Conservation (phyloP, 92 coral and sea anemone genomes). For the Desmophyllum pertusum region DNA sequence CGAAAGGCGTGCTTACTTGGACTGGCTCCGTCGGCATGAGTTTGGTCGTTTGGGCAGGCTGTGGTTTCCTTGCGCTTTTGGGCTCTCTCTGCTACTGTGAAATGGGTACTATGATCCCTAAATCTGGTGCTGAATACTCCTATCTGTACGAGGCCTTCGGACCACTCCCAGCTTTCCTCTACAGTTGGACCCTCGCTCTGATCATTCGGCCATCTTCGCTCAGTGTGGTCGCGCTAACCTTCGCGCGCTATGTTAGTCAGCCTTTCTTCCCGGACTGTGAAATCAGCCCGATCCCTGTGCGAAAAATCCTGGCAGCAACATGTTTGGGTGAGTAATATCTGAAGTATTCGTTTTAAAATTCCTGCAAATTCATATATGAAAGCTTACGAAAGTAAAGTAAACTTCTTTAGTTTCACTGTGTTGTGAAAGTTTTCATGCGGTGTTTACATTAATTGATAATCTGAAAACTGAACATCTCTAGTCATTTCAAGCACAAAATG, state of each 20-base stretch:
- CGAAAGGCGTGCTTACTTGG: slow-evolving; percentile 82
- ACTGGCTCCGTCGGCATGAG: slow-evolving; percentile 90
- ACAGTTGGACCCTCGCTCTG: slow-evolving; percentile 95
- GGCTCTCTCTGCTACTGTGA: slow-evolving; percentile 98
- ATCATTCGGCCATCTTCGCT: slow-evolving; percentile 97
- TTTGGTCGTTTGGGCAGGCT: slow-evolving; percentile 93
- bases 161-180: slow-evolving; percentile 92
- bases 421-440: neutral
- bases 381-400: neutral
- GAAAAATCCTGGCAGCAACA: slow-evolving; percentile 90
- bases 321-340: slow-evolving; percentile 80
- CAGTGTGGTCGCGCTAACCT: slow-evolving; percentile 89
- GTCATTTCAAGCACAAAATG: neutral
- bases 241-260: slow-evolving; percentile 94
- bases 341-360: too few species aligned
- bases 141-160: slow-evolving; percentile 94
- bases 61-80: slow-evolving; percentile 88
- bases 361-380: neutral
- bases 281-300: slow-evolving; percentile 78
- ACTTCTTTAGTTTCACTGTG: neutral
- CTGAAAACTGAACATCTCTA: neutral
- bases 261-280: slow-evolving; percentile 97
- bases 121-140: slow-evolving; percentile 96
- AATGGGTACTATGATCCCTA: slow-evolving; percentile 98
- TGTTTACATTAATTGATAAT: neutral